Conservation (phyloP, 1,140 invertebrate species). For the Ridgeia piscesae region DNA sequence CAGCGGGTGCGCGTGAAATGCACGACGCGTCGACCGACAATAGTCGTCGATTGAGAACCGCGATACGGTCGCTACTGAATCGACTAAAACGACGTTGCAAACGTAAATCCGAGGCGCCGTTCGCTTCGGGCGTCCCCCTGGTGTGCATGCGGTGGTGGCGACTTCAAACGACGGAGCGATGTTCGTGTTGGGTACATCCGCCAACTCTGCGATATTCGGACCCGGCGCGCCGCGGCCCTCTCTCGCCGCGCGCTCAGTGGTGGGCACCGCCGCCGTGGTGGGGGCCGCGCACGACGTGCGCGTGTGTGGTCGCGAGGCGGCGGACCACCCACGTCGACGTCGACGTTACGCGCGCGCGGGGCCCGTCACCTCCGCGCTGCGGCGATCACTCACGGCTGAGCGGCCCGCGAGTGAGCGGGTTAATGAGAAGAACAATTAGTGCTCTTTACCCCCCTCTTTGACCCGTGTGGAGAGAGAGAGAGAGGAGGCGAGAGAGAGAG, state of each 20-base stretch:
- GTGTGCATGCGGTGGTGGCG: neutral
- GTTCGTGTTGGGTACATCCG: neutral
- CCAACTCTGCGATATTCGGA: neutral
- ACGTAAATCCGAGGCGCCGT: neutral
- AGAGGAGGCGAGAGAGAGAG: too few relatives aligned
- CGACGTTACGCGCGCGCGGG: too few relatives aligned
- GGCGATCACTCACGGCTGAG: neutral
- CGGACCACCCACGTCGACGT: neutral
- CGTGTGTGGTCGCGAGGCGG: slow-evolving; percentile 1
- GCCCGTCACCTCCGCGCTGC: too few relatives aligned
- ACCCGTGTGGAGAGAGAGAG: neutral
- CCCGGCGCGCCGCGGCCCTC: too few relatives aligned
- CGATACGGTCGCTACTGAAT: neutral
- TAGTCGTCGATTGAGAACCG: neutral
- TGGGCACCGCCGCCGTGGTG: neutral
- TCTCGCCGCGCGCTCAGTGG: neutral
- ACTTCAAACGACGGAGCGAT: neutral
- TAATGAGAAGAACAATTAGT: slow-evolving; percentile 6
- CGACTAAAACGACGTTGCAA: neutral
- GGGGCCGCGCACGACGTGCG: neutral
- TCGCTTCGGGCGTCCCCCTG: neutral
- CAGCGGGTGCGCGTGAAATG: neutral
- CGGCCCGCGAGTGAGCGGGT: neutral
- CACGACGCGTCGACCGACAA: neutral
- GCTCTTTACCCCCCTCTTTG: neutral